phyloP scores from a whole-genome alignment of 2,113 vertebrate species.

The Lepus timidus region DNA sequence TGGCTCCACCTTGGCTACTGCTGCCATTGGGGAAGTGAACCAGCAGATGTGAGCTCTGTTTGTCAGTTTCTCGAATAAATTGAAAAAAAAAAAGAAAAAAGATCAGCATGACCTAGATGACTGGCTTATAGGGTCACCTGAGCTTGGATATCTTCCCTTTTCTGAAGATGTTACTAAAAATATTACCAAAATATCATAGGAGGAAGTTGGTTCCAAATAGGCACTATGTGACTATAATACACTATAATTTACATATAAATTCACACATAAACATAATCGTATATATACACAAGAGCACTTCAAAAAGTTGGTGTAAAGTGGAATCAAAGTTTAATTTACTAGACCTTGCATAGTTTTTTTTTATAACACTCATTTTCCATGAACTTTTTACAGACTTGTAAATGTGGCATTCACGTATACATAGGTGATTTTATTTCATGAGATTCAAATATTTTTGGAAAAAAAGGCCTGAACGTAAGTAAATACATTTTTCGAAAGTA shows the following conservation, averaged over 20 bases:
- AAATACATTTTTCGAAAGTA: slow-evolving; percentile 36
- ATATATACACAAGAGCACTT: too few relatives aligned
- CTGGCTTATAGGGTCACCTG: not conserved
- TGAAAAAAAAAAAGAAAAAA: too few relatives aligned
- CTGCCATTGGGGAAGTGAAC: too few relatives aligned
- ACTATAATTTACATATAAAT: not conserved
- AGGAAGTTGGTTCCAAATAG: not conserved
- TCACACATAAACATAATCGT: not conserved
- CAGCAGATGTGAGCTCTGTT: too few relatives aligned
- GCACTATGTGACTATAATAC: not conserved
- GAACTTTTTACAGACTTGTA: not conserved
- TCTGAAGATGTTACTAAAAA: not conserved
- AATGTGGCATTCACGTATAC: not conserved
- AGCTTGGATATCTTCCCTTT: not conserved
- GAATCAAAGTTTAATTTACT: too few relatives aligned
- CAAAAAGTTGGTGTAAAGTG: too few relatives aligned
- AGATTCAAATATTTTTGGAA: not conserved
- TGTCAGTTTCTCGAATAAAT: too few relatives aligned
- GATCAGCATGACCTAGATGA: not conserved
- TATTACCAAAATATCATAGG: not conserved
- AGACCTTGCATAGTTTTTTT: too few relatives aligned
- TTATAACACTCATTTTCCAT: too few relatives aligned
- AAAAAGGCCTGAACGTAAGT: not conserved
- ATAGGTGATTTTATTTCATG: not conserved
- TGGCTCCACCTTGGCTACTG: too few relatives aligned